Evolutionary conservation across 1,140 invertebrate species (phyloP).

Genomic region (Drosophila miranda): DNA sequence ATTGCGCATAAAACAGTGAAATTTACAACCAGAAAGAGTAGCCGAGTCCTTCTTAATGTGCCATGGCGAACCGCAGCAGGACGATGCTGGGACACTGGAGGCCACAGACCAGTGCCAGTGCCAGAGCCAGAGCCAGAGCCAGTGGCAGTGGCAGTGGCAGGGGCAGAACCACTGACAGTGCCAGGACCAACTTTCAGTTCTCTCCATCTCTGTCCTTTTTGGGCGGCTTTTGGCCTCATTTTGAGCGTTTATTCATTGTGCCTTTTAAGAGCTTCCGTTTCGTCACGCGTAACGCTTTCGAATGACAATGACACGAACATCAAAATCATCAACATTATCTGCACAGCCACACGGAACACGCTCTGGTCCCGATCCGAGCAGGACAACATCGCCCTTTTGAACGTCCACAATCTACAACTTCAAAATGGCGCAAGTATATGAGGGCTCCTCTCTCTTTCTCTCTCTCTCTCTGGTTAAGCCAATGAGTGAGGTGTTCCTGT

Average conservation of each 20-base stretch:
- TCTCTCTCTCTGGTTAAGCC: slow-evolving; percentile 9
- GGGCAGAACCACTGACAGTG: slow-evolving; percentile 16
- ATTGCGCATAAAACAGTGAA: slow-evolving; percentile 68
- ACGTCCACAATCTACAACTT: slow-evolving; percentile 37
- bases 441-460: neutral
- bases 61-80: slow-evolving; percentile 59
- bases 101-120: slow-evolving; percentile 33
- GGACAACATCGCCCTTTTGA: slow-evolving; percentile 10
- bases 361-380: slow-evolving; percentile 16
- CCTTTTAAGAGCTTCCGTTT: slow-evolving; percentile 75
- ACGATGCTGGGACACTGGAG: slow-evolving; percentile 18
- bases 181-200: neutral
- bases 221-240: slow-evolving; percentile 66
- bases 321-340: slow-evolving; percentile 73
- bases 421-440: slow-evolving; percentile 38
- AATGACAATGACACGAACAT: slow-evolving; percentile 70
- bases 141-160: slow-evolving; percentile 16
- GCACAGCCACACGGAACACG: slow-evolving; percentile 48
- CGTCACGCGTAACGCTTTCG: slow-evolving; percentile 74
- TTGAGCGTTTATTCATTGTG: slow-evolving; percentile 68
- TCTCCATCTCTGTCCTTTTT: slow-evolving; percentile 22
- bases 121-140: slow-evolving; percentile 19
- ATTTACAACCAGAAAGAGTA: slow-evolving; percentile 64
- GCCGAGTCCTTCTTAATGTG: slow-evolving; percentile 61
- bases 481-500: slow-evolving; percentile 59